A percentile compares a stretch with the other conserved stretches of the same genome.
These are phyloP conservation scores for Passer domesticus DNA, from an alignment of 2,113 vertebrate genomes.

Conservation along the genomic window DNA sequence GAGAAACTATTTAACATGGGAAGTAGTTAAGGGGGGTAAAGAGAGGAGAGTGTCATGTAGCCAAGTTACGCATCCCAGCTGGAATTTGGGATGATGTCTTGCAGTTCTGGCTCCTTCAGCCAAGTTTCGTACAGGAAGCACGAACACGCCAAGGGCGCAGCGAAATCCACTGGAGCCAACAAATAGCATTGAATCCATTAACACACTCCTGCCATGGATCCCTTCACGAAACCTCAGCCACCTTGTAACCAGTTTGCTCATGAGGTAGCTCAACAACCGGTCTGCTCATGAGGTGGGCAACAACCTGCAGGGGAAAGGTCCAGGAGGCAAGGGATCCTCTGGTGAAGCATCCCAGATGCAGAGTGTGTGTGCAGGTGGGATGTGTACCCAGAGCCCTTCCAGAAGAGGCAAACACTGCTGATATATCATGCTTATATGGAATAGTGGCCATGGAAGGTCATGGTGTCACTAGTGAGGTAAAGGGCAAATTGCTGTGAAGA, in stretches of 20 bases:
- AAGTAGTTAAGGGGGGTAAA: neutral
- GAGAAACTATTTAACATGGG: constrained; percentile 51
- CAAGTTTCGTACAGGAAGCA: constrained; percentile 43
- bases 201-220: neutral
- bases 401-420: neutral
- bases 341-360: neutral
- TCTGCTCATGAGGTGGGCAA: neutral
- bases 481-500: neutral
- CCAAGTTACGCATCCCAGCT: constrained; percentile 61
- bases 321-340: neutral
- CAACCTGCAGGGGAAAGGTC: neutral
- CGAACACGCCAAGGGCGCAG: neutral
- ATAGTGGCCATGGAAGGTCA: neutral
- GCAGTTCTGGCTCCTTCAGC: neutral
- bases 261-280: neutral
- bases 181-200: constrained; percentile 22
- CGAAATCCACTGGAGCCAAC: neutral
- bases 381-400: neutral
- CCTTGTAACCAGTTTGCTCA: neutral
- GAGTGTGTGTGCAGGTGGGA: neutral
- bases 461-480: neutral
- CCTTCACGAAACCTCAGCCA: neutral
- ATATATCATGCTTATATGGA: neutral
- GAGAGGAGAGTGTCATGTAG: neutral
- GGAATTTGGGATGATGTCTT: constrained; percentile 52